Conservation (phyloP, 2,888 invertebrate species). For the Epinotia nisella region DNA sequence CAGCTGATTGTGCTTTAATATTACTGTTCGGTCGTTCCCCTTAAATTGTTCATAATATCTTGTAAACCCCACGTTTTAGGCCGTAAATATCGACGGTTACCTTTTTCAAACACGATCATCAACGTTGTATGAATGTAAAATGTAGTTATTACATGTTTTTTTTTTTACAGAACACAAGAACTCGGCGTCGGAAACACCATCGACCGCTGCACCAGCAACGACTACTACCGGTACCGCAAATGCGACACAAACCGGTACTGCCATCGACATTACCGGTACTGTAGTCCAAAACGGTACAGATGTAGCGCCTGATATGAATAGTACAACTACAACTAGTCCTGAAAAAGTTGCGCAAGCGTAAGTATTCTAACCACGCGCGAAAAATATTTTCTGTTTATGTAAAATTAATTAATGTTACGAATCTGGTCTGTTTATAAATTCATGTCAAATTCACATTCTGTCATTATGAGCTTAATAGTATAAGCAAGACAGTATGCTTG, state of each 20-base stretch:
- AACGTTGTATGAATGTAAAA: too few species aligned
- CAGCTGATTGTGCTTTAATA: too few species aligned
- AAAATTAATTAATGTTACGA: background rate
- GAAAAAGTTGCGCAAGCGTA: background rate
- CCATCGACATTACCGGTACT: conserved; percentile 21
- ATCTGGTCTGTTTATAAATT: conserved; percentile 8
- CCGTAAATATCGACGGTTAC: too few species aligned
- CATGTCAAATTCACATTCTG: conserved; percentile 57
- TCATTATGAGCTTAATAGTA: conserved; percentile 51
- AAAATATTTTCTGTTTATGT: background rate
- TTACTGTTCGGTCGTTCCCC: too few species aligned
- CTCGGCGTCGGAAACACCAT: background rate
- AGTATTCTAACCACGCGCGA: background rate
- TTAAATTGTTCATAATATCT: background rate
- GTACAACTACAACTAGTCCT: conserved; percentile 24
- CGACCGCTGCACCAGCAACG: background rate
- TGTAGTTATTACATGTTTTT: too few species aligned
- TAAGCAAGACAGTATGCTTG: conserved; percentile 56
- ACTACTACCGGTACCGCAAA: background rate
- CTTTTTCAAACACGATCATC: too few species aligned
- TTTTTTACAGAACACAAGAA: conserved; percentile 23
- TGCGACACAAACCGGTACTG: conserved; percentile 9
- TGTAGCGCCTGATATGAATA: background rate
- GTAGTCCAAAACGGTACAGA: conserved; percentile 13
- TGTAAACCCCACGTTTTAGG: background rate